Evolutionary conservation across 2,113 vertebrate species (phyloP).

Genomic region (Sterna hirundo): DNA sequence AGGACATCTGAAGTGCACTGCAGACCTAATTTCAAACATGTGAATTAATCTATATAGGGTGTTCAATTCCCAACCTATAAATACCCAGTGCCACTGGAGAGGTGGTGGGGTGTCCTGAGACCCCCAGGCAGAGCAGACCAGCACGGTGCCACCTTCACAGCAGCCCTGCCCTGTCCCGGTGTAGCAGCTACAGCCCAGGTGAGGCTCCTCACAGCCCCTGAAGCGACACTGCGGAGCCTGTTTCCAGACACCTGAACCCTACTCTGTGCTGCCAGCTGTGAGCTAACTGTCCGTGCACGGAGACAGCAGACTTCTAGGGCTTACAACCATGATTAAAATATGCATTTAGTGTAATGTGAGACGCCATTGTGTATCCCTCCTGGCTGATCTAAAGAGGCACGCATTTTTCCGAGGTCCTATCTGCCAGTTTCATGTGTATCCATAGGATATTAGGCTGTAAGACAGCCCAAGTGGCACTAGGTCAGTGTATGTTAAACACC

Average conservation of each 20-base stretch:
- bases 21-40: background rate
- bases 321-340: background rate
- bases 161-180: background rate
- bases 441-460: background rate
- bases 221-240: background rate
- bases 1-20: background rate
- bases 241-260: background rate
- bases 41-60: background rate
- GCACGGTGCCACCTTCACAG: fast-evolving
- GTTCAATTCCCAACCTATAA: background rate
- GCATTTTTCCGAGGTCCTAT: background rate
- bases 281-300: background rate
- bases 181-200: background rate
- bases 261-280: too few relatives aligned
- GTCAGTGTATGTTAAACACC: background rate
- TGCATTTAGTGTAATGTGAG: background rate
- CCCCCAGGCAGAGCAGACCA: background rate
- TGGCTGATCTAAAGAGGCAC: background rate
- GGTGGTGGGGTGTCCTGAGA: background rate
- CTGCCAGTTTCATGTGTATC: background rate
- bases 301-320: background rate
- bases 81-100: background rate
- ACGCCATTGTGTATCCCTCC: background rate
- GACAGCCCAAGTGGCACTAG: background rate
- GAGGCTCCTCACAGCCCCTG: background rate